Conservation (phyloP, 2,113 vertebrate genomes). For the Muntiacus reevesi region DNA sequence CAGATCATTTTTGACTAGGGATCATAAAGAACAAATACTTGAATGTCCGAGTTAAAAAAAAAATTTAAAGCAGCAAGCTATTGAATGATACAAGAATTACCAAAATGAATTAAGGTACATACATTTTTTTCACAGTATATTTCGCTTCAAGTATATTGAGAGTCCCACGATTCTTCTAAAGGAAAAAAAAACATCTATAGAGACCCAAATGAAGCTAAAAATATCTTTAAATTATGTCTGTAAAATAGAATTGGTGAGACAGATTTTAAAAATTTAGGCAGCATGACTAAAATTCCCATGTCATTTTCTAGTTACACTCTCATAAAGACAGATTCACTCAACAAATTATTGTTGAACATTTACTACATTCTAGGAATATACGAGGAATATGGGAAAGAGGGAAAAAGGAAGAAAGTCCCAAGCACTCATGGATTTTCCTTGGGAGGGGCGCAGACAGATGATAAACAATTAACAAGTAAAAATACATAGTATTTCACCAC, state of each 20-base stretch:
- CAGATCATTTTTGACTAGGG: not conserved
- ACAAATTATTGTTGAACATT: not conserved
- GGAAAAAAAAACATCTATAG: not conserved
- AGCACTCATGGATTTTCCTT: not conserved
- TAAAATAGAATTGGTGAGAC: not conserved
- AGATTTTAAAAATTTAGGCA: not conserved
- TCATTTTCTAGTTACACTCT: conserved; percentile 9
- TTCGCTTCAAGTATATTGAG: not conserved
- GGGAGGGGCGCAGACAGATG: not conserved
- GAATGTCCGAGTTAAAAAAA: not conserved
- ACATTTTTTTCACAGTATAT: not conserved
- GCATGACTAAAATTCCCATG: not conserved
- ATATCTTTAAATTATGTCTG: not conserved
- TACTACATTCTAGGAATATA: not conserved
- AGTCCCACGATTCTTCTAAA: not conserved
- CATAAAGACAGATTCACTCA: not conserved
- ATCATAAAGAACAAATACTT: not conserved
- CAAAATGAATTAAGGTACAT: not conserved
- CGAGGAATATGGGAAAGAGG: not conserved
- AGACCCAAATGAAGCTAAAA: not conserved
- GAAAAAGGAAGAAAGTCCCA: not conserved
- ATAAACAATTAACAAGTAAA: not conserved
- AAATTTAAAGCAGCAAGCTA: not conserved
- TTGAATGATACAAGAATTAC: not conserved
- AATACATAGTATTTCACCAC: not conserved